Evolutionary conservation across 1,140 invertebrate species (phyloP).

Genomic region (Coelopa frigida): DNA sequence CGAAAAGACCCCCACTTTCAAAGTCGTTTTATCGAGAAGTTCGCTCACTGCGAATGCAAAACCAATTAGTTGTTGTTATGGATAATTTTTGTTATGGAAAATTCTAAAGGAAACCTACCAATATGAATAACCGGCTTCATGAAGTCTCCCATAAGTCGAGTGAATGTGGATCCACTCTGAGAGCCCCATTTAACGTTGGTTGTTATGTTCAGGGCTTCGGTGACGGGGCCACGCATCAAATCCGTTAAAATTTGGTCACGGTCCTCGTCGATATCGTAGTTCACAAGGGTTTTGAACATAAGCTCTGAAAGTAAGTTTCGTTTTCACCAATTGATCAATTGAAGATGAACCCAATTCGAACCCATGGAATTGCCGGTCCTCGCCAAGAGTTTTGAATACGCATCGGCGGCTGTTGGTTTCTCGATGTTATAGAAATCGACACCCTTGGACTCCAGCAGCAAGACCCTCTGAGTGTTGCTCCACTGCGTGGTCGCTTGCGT

Average conservation of each 20-base stretch:
- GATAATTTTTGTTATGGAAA: neutral
- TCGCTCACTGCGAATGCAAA: slow-evolving; percentile 54
- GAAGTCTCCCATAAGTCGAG: slow-evolving; percentile 59
- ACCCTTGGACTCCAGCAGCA: slow-evolving; percentile 50
- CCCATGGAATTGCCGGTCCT: slow-evolving; percentile 1
- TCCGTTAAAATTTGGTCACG: slow-evolving; percentile 42
- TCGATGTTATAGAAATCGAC: slow-evolving; percentile 80
- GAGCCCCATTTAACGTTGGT: slow-evolving; percentile 55
- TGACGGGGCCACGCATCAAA: slow-evolving; percentile 68
- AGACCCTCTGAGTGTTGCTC: slow-evolving; percentile 54
- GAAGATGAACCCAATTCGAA: neutral
- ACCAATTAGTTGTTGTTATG: neutral
- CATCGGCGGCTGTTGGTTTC: slow-evolving; percentile 30
- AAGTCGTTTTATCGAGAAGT: slow-evolving; percentile 58
- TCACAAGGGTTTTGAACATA: slow-evolving; percentile 39
- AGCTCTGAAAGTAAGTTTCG: slow-evolving; percentile 18
- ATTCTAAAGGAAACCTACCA: slow-evolving; percentile 44
- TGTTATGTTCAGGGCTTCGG: slow-evolving; percentile 56
- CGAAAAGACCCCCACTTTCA: slow-evolving; percentile 38
- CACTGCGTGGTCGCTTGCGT: slow-evolving; percentile 56
- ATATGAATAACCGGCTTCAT: slow-evolving; percentile 74
- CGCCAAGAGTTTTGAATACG: slow-evolving; percentile 11
- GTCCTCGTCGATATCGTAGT: slow-evolving; percentile 33
- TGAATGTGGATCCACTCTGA: slow-evolving; percentile 57
- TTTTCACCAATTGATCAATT: neutral